Conservation (phyloP, 2,888 invertebrate species). For the Agrochola litura region DNA sequence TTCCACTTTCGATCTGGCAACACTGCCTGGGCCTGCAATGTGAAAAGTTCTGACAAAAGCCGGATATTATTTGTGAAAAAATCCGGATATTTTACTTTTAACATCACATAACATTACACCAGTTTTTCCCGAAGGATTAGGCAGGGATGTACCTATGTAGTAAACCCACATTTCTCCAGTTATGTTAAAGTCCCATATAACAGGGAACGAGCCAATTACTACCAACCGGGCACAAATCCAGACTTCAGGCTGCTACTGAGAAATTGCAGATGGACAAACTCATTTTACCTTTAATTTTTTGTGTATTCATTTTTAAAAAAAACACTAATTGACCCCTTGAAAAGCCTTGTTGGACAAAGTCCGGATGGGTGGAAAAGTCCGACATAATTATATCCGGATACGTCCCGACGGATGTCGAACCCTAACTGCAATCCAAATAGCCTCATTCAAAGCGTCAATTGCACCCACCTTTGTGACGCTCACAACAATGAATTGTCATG, state of each 20-base stretch:
- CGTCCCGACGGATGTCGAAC: neutral
- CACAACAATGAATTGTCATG: conserved; percentile 12
- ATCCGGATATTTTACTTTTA: too few relatives aligned
- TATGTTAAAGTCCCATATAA: too few relatives aligned
- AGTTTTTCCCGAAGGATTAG: neutral
- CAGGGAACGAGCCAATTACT: too few relatives aligned
- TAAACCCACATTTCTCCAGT: too few relatives aligned
- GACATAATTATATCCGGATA: neutral
- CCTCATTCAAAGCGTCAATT: conserved; percentile 19
- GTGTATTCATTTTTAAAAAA: neutral
- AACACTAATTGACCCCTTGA: too few relatives aligned
- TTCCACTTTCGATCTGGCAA: conserved; percentile 15
- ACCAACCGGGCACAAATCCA: neutral
- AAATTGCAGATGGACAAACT: neutral
- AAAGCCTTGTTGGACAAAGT: neutral
- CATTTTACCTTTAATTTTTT: neutral
- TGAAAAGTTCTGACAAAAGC: neutral
- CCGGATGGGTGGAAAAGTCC: neutral
- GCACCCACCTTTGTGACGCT: conserved; percentile 19
- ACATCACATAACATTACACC: neutral
- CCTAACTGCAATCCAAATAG: conserved; percentile 9
- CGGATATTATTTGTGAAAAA: neutral
- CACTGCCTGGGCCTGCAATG: neutral
- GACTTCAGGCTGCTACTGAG: neutral
- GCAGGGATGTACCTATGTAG: too few relatives aligned